Evolutionary conservation across 1,140 invertebrate species (phyloP), one percentile per base, ranked within the genome.

Genomic region (Leptestheria dahalacensis): DNA sequence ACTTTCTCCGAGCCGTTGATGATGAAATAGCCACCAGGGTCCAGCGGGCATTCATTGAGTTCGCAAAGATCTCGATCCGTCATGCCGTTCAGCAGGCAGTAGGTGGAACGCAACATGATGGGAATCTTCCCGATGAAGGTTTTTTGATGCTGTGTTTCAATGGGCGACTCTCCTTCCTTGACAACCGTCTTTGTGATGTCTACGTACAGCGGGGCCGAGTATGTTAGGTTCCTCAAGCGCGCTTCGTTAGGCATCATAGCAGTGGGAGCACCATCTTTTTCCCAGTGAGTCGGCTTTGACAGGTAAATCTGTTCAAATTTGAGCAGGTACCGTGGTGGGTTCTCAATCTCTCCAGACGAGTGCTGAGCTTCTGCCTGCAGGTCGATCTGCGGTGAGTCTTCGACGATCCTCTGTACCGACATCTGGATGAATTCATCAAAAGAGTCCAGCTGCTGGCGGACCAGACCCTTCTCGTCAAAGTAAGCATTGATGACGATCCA

Each of bases 381-480:
- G 70, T 99, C 95, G 62, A 99, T 96, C 57, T 88, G 88, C 12
- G 93, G 94, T 0, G 95, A 94, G 73, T 99, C 95, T 76, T 98
- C 95, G 1, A 99, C 94, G 71, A 99, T 99, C 64, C 94, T 78
- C 69, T 99, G 95, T 21, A 99, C 93, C 11, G 93, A 97, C 93
- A 98, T 99, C 70, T 97, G 93, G 72, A 99, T 97, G 70, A 99
- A 99, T 75, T 99, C 95, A 78, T 99, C 96, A 74, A 99, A 99
- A 66, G 92, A 97, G 68, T 99, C 96, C 62, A 99, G 74, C 69
- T 99, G 95, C 70, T 99, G 95, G 53, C 95, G 79, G n/a, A 99
- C 95, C 48, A 99, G 78, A 73, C 91, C 95, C 76, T 99, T 99
- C 71, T 99, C 95, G 72, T 99, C 95, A 74, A 99, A 99, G 74